A percentile compares a stretch with the other conserved stretches of the same genome.
These are phyloP conservation scores for Leucophenga varia DNA, from an alignment of 1,140 invertebrate species.

Conservation along the genomic window DNA sequence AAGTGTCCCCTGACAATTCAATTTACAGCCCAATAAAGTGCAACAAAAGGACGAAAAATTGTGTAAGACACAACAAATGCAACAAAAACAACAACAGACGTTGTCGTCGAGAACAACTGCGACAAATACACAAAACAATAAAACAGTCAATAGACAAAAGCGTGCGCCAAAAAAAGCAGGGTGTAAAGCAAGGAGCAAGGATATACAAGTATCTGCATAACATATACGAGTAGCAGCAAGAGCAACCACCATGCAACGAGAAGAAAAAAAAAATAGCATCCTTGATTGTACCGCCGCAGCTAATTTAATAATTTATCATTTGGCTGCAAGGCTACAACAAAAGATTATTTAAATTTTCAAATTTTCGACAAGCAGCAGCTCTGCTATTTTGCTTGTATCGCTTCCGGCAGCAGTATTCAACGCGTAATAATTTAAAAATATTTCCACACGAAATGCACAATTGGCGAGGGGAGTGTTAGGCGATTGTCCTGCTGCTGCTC, in stretches of 20 bases:
- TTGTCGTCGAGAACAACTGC: neutral
- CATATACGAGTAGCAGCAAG: slow-evolving; percentile 28
- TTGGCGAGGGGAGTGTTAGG: neutral
- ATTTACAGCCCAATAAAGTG: slow-evolving; percentile 32
- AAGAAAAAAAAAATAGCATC: neutral
- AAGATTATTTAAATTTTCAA: slow-evolving; percentile 53
- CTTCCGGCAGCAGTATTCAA: slow-evolving; percentile 18
- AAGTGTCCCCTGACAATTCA: slow-evolving; percentile 51
- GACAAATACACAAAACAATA: neutral
- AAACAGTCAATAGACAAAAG: slow-evolving; percentile 4
- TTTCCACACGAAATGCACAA: slow-evolving; percentile 31
- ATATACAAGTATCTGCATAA: neutral
- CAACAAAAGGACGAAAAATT: neutral
- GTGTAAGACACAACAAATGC: neutral
- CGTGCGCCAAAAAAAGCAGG: slow-evolving; percentile 24
- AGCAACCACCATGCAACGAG: slow-evolving; percentile 10
- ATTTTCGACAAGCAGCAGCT: slow-evolving; percentile 21
- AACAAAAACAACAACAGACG: neutral
- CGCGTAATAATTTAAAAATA: slow-evolving; percentile 50
- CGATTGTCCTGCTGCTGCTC: neutral
- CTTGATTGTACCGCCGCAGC: slow-evolving; percentile 34
- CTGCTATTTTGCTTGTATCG: slow-evolving; percentile 6
- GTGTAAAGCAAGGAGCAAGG: slow-evolving; percentile 15
- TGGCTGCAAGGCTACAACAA: slow-evolving; percentile 49
- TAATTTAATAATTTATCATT: slow-evolving; percentile 56